These are phyloP conservation scores for Caenorhabditis sulstoni DNA, from an alignment of 2,888 invertebrate species.

Conservation along the genomic window DNA sequence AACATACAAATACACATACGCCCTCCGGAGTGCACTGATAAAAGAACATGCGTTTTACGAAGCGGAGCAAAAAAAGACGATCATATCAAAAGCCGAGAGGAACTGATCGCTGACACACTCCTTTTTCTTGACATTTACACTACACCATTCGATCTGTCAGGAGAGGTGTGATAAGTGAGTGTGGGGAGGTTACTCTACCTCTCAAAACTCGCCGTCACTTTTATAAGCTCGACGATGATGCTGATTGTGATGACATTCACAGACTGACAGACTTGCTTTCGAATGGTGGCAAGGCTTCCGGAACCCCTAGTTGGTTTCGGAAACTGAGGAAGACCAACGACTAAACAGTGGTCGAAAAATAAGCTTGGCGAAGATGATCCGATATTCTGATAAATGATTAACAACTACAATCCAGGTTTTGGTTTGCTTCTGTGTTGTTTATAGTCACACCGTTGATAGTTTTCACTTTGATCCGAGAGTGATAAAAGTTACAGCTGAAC, in stretches of 20 bases:
- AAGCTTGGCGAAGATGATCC: too few species aligned
- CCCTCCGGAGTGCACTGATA: conserved; percentile 16
- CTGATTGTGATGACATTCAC: not conserved
- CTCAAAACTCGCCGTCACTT: not conserved
- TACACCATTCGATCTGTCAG: not conserved
- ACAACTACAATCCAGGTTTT: not conserved
- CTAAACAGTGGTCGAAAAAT: too few species aligned
- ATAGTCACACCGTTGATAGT: not conserved
- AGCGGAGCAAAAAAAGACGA: conserved; percentile 8
- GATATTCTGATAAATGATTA: too few species aligned
- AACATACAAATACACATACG: too few species aligned
- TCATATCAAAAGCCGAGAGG: conserved; percentile 18
- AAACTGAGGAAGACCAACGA: too few species aligned
- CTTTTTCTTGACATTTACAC: too few species aligned
- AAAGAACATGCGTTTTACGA: not conserved
- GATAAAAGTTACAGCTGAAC: too few species aligned
- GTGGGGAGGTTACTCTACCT: not conserved
- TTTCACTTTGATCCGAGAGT: too few species aligned
- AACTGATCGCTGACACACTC: too few species aligned
- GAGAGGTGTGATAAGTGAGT: too few species aligned
- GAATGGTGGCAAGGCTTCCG: conserved; percentile 1
- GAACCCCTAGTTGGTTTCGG: conserved; percentile 1
- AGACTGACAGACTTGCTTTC: conserved; percentile 9
- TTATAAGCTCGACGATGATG: not conserved
- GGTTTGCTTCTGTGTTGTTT: not conserved